Conservation (phyloP, 2,113 vertebrate species). For the Cryptotis parvus region DNA sequence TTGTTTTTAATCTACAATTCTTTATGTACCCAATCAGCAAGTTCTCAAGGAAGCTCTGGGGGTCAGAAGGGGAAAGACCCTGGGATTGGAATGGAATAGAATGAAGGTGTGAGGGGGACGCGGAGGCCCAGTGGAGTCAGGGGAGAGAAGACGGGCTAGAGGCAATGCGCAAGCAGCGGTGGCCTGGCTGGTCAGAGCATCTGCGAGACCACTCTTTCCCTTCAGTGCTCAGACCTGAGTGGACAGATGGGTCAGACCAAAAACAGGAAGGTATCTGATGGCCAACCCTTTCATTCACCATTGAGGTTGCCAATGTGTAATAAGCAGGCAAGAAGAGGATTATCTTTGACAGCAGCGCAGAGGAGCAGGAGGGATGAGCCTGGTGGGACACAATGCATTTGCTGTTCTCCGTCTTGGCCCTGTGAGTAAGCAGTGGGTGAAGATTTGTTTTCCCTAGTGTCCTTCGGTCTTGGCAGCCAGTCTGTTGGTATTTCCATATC, state of each 20-base stretch:
- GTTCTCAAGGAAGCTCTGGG: background rate
- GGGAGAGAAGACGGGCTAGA: too few relatives aligned
- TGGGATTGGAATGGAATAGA: background rate
- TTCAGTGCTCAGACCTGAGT: background rate
- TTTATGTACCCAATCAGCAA: background rate
- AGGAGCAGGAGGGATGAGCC: background rate
- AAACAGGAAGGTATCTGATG: background rate
- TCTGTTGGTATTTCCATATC: background rate
- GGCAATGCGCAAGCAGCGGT: background rate
- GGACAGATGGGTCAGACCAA: background rate
- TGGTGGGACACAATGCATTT: background rate
- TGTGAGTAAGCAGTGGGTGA: background rate
- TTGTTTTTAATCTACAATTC: background rate
- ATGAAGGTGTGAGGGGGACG: background rate
- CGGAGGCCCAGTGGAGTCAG: background rate
- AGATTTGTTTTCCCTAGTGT: background rate
- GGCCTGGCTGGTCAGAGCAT: background rate
- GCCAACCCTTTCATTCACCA: background rate
- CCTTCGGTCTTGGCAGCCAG: background rate
- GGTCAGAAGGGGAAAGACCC: conserved; percentile 10
- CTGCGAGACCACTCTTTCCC: too few relatives aligned
- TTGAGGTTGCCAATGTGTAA: background rate
- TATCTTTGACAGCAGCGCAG: background rate
- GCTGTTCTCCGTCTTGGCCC: background rate
- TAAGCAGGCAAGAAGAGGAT: background rate